A percentile compares a stretch with the other conserved stretches of the same genome.
Conservation (phyloP, 30 jellyfish, hydroid and myxozoan species). For the Sanderia malayensis region DNA sequence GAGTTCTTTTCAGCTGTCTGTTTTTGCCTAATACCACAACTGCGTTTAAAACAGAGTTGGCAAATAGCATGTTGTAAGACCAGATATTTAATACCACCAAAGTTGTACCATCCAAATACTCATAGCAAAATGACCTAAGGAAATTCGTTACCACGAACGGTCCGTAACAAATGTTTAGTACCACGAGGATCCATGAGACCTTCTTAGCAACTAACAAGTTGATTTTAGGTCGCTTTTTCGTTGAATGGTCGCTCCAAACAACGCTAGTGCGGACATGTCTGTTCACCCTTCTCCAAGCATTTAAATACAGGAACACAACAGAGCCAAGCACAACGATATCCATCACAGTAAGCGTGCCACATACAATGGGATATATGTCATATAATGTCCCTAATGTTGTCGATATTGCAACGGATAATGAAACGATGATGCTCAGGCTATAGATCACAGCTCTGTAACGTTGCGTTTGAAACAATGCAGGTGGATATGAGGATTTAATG, state of each 20-base stretch:
- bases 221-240: constrained; percentile 18
- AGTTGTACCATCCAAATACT: not conserved
- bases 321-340: constrained; percentile 41
- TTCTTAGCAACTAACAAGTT: constrained; percentile 49
- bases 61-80: constrained; percentile 49
- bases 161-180: constrained; percentile 55
- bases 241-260: constrained; percentile 35
- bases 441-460: constrained; percentile 9
- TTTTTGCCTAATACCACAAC: constrained; percentile 38
- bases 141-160: constrained; percentile 52
- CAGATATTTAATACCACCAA: constrained; percentile 26
- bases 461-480: constrained; percentile 7
- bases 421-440: constrained; percentile 17
- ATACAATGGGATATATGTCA: constrained; percentile 10
- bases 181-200: constrained; percentile 33
- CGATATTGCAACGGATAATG: constrained; percentile 32
- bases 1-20: constrained; percentile 6
- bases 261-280: constrained; percentile 38
- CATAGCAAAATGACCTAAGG: constrained; percentile 6
- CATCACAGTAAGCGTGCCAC: constrained; percentile 31
- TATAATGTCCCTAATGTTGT: constrained; percentile 33
- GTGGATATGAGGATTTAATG: constrained; percentile 12
- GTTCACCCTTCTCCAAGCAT: constrained; percentile 8
- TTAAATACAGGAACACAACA: constrained; percentile 38
- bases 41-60: constrained; percentile 52